These are phyloP conservation scores for Metalampra italica DNA, from an alignment of 2,888 invertebrate genomes.

Conservation along the genomic window DNA sequence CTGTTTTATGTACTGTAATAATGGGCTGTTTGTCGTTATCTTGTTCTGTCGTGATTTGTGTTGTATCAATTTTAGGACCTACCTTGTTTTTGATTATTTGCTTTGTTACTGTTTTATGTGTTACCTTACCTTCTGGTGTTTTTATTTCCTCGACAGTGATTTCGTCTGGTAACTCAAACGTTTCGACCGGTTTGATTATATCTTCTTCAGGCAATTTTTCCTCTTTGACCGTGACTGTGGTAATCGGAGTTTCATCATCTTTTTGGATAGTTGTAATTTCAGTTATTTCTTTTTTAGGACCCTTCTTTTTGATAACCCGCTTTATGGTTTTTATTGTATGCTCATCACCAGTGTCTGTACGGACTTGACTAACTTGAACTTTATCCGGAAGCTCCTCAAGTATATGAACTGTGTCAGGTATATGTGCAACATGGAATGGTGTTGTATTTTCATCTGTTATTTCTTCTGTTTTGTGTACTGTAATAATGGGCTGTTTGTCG, in stretches of 20 bases:
- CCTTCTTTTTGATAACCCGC: slow-evolving; percentile 58
- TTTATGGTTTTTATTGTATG: slow-evolving; percentile 50
- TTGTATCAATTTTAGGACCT: slow-evolving; percentile 55
- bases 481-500: slow-evolving; percentile 28
- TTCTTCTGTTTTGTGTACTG: slow-evolving; percentile 24
- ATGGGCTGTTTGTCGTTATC: slow-evolving; percentile 22
- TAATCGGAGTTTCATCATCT: slow-evolving; percentile 41
- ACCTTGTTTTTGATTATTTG: slow-evolving; percentile 53
- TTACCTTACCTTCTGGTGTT: slow-evolving; percentile 19
- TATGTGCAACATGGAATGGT: slow-evolving; percentile 14
- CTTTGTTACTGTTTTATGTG: slow-evolving; percentile 16
- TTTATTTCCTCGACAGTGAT: slow-evolving; percentile 15
- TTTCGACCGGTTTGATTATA: slow-evolving; percentile 18
- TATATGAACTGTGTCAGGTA: slow-evolving; percentile 27
- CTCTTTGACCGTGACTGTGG: slow-evolving; percentile 28
- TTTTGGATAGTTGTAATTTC: slow-evolving; percentile 59
- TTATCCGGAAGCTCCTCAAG: slow-evolving; percentile 21
- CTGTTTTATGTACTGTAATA: slow-evolving; percentile 14
- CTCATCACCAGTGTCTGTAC: slow-evolving; percentile 41
- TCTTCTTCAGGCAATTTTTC: not conserved
- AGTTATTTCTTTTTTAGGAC: slow-evolving; percentile 58
- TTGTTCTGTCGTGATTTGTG: slow-evolving; percentile 56
- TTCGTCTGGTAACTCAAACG: slow-evolving; percentile 20
- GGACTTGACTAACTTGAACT: slow-evolving; percentile 22
- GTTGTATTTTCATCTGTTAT: slow-evolving; percentile 27